These are phyloP conservation scores for Petaurus breviceps DNA, from an alignment of 2,113 vertebrate species.

Conservation along the genomic window DNA sequence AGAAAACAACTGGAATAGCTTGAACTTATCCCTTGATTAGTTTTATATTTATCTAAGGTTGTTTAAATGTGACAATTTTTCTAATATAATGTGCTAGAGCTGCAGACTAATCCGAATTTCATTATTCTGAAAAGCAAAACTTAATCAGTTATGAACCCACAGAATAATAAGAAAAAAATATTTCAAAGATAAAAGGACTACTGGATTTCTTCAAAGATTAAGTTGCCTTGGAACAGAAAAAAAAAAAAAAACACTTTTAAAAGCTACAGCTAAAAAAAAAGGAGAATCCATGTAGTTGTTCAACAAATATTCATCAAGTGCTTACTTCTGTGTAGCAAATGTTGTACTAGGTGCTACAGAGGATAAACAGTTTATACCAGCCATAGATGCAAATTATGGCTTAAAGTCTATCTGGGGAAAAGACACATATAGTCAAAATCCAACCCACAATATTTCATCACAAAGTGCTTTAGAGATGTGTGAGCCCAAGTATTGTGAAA, in stretches of 20 bases:
- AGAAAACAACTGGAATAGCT: constrained; percentile 3
- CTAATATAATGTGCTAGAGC: background rate
- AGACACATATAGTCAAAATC: background rate
- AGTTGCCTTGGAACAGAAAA: background rate
- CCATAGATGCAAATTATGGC: background rate
- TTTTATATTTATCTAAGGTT: background rate
- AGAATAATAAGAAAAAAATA: background rate
- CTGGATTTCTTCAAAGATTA: background rate
- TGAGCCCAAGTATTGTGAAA: background rate
- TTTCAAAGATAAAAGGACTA: background rate
- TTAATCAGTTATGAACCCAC: background rate
- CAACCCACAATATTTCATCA: background rate
- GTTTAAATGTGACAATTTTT: constrained; percentile 18
- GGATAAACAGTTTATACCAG: background rate
- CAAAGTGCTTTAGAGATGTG: background rate
- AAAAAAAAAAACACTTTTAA: constrained; percentile 19
- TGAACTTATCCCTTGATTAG: background rate
- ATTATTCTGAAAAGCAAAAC: background rate
- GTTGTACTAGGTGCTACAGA: background rate
- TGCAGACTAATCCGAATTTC: background rate
- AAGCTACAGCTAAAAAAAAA: background rate
- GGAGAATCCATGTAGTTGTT: background rate
- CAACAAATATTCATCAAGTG: background rate
- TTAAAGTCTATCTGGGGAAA: background rate
- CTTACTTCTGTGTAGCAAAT: background rate